Base-by-base conservation (phyloP, 2,888 invertebrate genomes). In the Phyto melanocephala region DNA sequence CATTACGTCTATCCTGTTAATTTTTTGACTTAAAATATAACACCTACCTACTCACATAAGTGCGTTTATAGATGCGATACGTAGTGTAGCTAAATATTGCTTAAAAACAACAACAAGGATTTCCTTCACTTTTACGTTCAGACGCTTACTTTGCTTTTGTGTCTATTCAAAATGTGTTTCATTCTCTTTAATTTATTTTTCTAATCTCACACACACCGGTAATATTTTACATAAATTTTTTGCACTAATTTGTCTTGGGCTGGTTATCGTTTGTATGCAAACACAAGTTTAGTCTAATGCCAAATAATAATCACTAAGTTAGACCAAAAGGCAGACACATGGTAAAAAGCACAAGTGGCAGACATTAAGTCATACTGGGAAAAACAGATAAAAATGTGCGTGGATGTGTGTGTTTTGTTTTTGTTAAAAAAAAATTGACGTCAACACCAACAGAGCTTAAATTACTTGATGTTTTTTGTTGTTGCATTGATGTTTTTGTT, bases 171-270 rank as follows among this genome's bases (percentile, higher is more conserved):
- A 77, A 77, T 54, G 63, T 63, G 42, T 50, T 54, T 63, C 50
- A 42, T 74, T 80, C 35, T 58, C 63, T 78, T 28, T 33, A 50
- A 58, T 70, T 68, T 58, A 63, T 56, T 62, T 22, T 15, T 22
- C 5, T 45, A 62, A 40, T 67, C 17, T 68, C 20, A 56, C 56
- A n/a, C n/a, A n/a, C n/a, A 20, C 35, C 33, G 28, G 17, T 1
- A 50, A 56, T 58, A 47, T 40, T 76, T 58, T 58, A 28, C 67
- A 15, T 42, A 67, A 28, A 47, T 47, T 24, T 50, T 67, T 52
- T 35, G 60, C 65, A 79, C 62, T 71, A 75, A 82, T 82, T 82
- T 82, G 78, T 79, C 78, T 75, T 67, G 75, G 65, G 63, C 74
- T 75, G 65, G 28, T 79, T 79, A 71, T 82, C 75, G 47, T 72